Base-by-base conservation (phyloP, 2,888 invertebrate species). In the Harpalus rubripes region DNA sequence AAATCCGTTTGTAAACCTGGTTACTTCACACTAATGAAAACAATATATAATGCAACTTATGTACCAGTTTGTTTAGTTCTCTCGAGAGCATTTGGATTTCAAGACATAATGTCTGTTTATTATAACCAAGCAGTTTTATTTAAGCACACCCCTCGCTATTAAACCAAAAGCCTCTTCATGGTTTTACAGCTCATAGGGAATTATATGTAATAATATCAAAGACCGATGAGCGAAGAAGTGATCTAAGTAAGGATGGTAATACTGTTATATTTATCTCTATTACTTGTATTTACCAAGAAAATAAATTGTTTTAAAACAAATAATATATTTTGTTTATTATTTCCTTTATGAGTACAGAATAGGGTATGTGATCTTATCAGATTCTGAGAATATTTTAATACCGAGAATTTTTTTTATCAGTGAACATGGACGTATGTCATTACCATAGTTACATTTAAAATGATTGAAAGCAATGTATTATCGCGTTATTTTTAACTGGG, bases 241-340 rank as follows among this genome's bases (percentile, higher is more conserved):
- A 78, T 84, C 52, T 84, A 63, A 63, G 63, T 84, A 59, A 76
- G 84, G 26, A 74, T 61, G 88, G 88, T 88, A 89, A 90, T 89
- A 90, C 90, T 90, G 90, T 91, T 91, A 90, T 90, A 89, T 90
- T 90, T 90, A 90, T 90, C 89, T 90, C 87, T 88, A 88, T 52
- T 78, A 90, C 90, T 90, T 90, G 90, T 90, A 89, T 88, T 89
- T 89, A 90, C 87, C 88, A 89, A 78, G 44, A 88, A 89, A 90
- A 89, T 90, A 90, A 90, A 90, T 90, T 90, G 90, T 90, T 90
- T 90, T 90, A 88, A 89, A 89, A 86, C 87, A 88, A 39, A 12
- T 68, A 4, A 22, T 22, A 63, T 12, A 26, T 63, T 26, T 63
- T 63, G 10, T 63, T 63, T 3, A 63, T 52, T 52, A 8, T 52